Evolutionary conservation across 2,888 invertebrate genomes (phyloP).

Genomic region (Ochlodes sylvanus): DNA sequence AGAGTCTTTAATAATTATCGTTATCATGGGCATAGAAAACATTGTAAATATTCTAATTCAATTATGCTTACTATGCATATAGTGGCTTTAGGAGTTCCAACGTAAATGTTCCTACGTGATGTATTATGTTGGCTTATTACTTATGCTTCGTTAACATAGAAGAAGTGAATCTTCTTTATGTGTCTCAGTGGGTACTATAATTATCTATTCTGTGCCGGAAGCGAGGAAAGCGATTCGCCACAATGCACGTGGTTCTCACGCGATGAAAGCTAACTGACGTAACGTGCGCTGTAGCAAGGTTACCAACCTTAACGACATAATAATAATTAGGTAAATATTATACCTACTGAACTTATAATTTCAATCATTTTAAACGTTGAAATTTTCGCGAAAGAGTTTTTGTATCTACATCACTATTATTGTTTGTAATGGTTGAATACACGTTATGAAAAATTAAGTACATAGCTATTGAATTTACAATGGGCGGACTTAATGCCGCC

Average conservation of each 20-base stretch:
- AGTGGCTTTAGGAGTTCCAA: not conserved
- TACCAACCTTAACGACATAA: slow-evolving; percentile 42
- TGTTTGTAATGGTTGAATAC: no score
- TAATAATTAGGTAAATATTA: not conserved
- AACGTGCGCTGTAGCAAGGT: slow-evolving; percentile 53
- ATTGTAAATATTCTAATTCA: no score
- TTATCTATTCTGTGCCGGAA: slow-evolving; percentile 46
- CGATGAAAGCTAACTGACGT: slow-evolving; percentile 74
- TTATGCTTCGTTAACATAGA: not conserved
- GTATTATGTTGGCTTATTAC: not conserved
- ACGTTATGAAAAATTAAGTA: no score
- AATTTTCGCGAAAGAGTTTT: no score
- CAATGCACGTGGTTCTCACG: slow-evolving; percentile 74
- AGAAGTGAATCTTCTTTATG: not conserved
- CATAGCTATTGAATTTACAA: no score
- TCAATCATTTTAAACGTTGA: no score
- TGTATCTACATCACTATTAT: no score
- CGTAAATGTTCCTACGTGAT: not conserved
- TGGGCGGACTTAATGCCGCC: no score
- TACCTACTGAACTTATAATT: no score
- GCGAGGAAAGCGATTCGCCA: slow-evolving; percentile 75
- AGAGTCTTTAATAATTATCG: no score
- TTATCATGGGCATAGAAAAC: no score
- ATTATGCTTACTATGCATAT: not conserved
- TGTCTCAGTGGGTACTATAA: not conserved